Conservation (phyloP, 2,888 invertebrate species). For the Glyphotaelius pellucidus region DNA sequence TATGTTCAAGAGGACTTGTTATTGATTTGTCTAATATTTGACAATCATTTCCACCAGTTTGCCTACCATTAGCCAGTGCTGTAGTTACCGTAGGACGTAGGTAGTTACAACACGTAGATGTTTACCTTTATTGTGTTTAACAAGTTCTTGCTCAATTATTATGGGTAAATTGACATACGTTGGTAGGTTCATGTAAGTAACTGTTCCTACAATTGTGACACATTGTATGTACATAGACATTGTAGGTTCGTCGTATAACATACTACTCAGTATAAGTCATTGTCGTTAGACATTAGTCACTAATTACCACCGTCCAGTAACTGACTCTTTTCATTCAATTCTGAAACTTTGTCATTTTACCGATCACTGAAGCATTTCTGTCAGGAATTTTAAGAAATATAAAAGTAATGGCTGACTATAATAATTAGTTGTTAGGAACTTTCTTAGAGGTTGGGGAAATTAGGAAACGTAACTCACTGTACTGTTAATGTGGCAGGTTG, state of each 20-base stretch:
- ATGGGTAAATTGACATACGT: background rate
- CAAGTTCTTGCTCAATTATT: background rate
- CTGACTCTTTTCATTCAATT: no score
- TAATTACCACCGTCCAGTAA: no score
- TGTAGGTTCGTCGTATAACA: background rate
- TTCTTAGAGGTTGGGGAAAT: no score
- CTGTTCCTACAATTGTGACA: background rate
- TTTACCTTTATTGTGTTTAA: background rate
- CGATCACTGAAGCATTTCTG: no score
- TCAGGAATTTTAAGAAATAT: no score
- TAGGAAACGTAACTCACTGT: no score
- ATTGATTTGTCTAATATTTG: background rate
- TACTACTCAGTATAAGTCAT: background rate
- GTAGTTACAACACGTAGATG: background rate
- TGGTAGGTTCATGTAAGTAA: background rate
- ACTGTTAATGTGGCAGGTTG: no score
- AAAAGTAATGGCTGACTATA: no score
- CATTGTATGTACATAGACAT: background rate
- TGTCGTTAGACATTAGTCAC: no score
- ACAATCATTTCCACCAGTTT: background rate
- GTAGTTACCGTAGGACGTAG: background rate
- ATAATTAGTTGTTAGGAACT: no score
- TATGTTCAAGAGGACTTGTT: background rate
- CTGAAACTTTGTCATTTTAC: no score
- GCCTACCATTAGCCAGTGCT: background rate